Evolutionary conservation across 2,797 vertebrate species (phyloP).

Genomic region (Numenius phaeopus): DNA sequence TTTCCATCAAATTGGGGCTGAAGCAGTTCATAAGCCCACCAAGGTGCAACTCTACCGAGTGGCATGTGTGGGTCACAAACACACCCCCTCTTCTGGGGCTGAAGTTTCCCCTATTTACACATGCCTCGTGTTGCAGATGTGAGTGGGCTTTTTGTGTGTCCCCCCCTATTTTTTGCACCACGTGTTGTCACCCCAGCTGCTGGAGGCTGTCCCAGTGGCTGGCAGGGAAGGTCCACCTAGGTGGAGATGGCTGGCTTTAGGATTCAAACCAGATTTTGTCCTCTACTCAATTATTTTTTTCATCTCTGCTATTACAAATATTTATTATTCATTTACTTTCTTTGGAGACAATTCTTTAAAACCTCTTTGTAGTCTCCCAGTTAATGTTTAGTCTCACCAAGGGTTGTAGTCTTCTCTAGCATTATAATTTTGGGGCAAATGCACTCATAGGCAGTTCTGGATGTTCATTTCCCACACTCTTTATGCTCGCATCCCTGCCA

Average conservation of each 20-base stretch:
- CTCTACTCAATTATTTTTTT: background rate
- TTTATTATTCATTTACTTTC: background rate
- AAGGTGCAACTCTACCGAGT: background rate
- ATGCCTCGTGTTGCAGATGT: rapidly evolving
- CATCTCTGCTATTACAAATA: no score
- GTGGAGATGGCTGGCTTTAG: background rate
- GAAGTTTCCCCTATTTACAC: background rate
- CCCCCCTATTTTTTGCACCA: rapidly evolving
- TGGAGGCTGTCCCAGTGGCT: background rate
- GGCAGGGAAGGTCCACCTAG: background rate
- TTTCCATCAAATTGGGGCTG: background rate
- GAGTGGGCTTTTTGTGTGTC: background rate
- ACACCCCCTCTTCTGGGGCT: background rate
- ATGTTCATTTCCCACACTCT: background rate
- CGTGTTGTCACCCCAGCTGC: background rate
- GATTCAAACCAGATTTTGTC: background rate
- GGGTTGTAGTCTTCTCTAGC: background rate
- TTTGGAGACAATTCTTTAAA: background rate
- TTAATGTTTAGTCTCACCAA: background rate
- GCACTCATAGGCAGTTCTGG: background rate
- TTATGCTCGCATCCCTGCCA: rapidly evolving
- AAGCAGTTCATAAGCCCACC: background rate
- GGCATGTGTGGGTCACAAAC: background rate
- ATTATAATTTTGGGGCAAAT: background rate
- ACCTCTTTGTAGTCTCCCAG: background rate